Percentiles rank a stretch among this genome's conserved stretches.
phyloP scores from a whole-genome alignment of 2,888 invertebrate genomes.

The Aspidiotus destructor region DNA sequence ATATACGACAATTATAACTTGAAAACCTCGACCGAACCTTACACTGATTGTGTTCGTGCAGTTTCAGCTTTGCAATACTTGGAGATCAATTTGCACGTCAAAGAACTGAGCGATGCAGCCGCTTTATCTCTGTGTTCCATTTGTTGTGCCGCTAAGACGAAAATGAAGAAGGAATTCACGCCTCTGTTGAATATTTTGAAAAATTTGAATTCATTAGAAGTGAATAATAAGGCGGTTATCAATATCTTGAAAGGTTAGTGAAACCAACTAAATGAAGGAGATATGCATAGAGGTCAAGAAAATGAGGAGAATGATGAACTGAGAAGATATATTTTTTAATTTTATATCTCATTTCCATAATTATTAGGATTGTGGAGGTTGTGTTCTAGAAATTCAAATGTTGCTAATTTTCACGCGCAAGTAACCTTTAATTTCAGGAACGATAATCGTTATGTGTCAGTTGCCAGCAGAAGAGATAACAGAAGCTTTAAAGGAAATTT shows the following conservation, averaged over 20 bases:
- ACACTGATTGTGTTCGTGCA: conserved; percentile 39
- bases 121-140: conserved; percentile 77
- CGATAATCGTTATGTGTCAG: conserved; percentile 52
- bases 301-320: no score
- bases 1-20: conserved; percentile 11
- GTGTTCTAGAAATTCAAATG: no score
- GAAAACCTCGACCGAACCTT: no score
- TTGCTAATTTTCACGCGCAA: no score
- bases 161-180: conserved; percentile 65
- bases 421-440: conserved; percentile 43
- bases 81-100: conserved; percentile 60
- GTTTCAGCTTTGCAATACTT: conserved; percentile 74
- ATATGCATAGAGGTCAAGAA: no score
- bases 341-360: no score
- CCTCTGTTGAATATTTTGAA: conserved; percentile 62
- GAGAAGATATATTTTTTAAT: no score
- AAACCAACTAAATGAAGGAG: no score
- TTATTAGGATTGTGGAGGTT: no score
- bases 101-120: conserved; percentile 65
- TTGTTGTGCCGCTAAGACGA: conserved; percentile 67
- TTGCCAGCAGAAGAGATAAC: conserved; percentile 52
- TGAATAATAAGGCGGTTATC: conserved; percentile 64
- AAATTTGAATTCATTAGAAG: conserved; percentile 52
- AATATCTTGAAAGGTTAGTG: conserved; percentile 57
- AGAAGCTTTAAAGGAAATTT: conserved; percentile 65